Conservation (phyloP, 2,797 vertebrate species). For the Pangasius krempfi region DNA sequence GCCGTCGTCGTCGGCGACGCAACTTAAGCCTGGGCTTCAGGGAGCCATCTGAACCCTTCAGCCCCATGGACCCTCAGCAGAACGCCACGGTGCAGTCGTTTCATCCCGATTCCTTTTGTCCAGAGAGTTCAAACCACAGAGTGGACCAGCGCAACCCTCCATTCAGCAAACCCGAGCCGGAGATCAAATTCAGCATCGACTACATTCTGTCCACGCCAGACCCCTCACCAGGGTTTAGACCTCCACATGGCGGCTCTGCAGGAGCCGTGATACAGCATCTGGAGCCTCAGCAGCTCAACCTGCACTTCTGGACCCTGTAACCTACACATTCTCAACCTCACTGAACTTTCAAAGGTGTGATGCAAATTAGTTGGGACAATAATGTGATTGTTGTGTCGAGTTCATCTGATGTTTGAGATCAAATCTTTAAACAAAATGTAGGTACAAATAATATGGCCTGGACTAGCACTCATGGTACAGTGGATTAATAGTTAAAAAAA, state of each 20-base stretch:
- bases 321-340: not conserved
- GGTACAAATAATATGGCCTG: not conserved
- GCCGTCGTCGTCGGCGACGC: constrained; percentile 84
- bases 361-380: constrained; percentile 16
- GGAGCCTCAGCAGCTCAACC: constrained; percentile 82
- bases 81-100: constrained; percentile 55
- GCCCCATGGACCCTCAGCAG: constrained; percentile 68
- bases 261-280: constrained; percentile 72
- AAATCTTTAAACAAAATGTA: constrained; percentile 14
- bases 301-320: constrained; percentile 90
- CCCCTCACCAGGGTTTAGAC: constrained; percentile 78
- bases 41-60: constrained; percentile 75
- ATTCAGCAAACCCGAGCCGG: constrained; percentile 81
- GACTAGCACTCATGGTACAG: not conserved
- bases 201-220: constrained; percentile 94
- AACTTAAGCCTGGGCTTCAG: constrained; percentile 84
- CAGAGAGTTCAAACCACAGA: constrained; percentile 67
- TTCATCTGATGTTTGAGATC: constrained; percentile 6
- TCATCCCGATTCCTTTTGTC: constrained; percentile 75
- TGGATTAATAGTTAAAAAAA: not conserved
- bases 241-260: constrained; percentile 67
- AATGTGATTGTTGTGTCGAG: not conserved
- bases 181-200: constrained; percentile 98
- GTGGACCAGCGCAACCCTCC: constrained; percentile 64
- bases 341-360: constrained; percentile 13